phyloP scores from a whole-genome alignment of 2,113 vertebrate genomes.

The Paramisgurnus dabryanus region DNA sequence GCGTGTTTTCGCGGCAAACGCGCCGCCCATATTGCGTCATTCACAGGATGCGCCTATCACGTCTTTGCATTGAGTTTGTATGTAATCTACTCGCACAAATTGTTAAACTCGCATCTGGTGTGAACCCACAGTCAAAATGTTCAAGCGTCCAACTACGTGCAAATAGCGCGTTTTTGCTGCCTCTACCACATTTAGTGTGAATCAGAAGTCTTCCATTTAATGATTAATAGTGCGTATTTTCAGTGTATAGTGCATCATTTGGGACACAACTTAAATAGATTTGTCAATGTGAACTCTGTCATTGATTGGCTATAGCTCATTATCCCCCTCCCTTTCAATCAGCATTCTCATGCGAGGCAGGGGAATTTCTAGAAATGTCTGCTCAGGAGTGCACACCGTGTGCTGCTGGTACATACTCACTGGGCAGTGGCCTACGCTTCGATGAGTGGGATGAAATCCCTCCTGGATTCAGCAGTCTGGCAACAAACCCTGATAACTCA shows the following conservation, averaged over 20 bases:
- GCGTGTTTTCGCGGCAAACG: too few species aligned
- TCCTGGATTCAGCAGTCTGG: constrained; percentile 88
- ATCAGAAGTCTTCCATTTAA: too few species aligned
- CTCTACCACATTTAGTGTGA: too few species aligned
- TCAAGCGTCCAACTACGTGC: too few species aligned
- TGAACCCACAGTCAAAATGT: too few species aligned
- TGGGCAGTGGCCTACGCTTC: constrained; percentile 94
- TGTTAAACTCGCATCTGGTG: too few species aligned
- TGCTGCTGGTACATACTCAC: constrained; percentile 89
- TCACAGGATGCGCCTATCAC: too few species aligned
- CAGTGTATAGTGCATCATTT: not conserved
- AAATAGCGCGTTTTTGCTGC: too few species aligned
- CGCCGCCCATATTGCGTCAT: too few species aligned
- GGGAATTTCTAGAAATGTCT: constrained; percentile 95
- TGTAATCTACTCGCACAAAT: too few species aligned
- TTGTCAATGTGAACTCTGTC: not conserved
- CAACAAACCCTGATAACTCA: constrained; percentile 81
- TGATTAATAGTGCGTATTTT: too few species aligned
- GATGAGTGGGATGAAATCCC: constrained; percentile 95
- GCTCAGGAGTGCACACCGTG: constrained; percentile 92
- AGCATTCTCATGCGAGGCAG: constrained; percentile 94
- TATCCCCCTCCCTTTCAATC: constrained; percentile 4
- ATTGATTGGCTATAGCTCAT: not conserved
- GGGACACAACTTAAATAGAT: not conserved
- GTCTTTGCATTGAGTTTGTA: too few species aligned